Evolutionary conservation across 2,888 invertebrate species (phyloP), one percentile per base, ranked within the genome.

Genomic region (Drosophila multiciliata): DNA sequence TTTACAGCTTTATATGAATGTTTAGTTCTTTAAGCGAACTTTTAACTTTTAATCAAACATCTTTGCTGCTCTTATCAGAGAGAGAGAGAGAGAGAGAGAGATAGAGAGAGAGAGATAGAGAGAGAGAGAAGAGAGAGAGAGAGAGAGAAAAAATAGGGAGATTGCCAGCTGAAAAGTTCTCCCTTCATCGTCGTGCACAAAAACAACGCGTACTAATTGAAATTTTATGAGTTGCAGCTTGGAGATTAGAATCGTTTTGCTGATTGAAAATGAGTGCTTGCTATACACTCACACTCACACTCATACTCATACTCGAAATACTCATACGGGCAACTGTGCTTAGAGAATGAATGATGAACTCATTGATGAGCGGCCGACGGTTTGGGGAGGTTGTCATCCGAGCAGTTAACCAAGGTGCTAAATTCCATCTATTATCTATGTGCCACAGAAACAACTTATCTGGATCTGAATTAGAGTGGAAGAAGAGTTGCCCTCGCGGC

Each of bases 171-270:
- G 17, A 0, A 23, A 42, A 45, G 49, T 50, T 59, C 58, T 52
- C 58, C 36, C 54, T 45, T 49, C 17, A 42, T 35, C 40, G 7
- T 38, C 40, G 9, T n/a, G 45, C 33, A 33, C 35, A 62, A 65
- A 68, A 72, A 65, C 62, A 76, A 74, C 57, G 55, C 57, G 64
- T 53, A 60, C 81, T 87, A 85, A 87, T 84, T 87, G 81, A 87
- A 83, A 77, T 83, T 73, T 70, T 77, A 79, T 81, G 74, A 83
- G 75, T 78, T 78, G 78, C 67, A 79, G 78, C 70, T 80, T 67
- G 57, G 66, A 74, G 83, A 84, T 84, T 87, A 87, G 83, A 87
- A 87, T 87, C 83, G 40, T 40, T 62, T 64, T 55, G 79, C 33
- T 58, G 80, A 73, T 72, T 72, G 64, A 71, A 67, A 38, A 61